phyloP scores from a whole-genome alignment of 2,113 vertebrate genomes.

The Alethe castanea region DNA sequence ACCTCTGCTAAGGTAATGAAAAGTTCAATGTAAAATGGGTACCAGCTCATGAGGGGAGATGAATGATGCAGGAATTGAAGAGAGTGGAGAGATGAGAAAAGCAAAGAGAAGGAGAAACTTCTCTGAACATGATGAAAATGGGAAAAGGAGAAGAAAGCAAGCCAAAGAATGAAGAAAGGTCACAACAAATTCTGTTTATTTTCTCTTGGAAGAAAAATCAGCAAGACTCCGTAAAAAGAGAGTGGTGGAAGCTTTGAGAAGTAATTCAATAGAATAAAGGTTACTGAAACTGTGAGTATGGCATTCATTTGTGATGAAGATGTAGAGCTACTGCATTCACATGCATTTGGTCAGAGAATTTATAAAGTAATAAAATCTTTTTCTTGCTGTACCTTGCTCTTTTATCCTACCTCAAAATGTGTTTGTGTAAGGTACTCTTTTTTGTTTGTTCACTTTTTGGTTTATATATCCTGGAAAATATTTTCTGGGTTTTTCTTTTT shows the following conservation, averaged over 20 bases:
- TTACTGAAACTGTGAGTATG: background rate
- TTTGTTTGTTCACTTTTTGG: background rate
- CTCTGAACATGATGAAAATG: background rate
- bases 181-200: slow-evolving; percentile 29
- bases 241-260: slow-evolving; percentile 28
- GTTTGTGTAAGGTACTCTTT: background rate
- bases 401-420: background rate
- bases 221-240: background rate
- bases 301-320: slow-evolving; percentile 6
- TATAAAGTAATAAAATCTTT: background rate
- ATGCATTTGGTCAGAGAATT: slow-evolving; percentile 26
- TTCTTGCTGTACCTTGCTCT: background rate
- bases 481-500: background rate
- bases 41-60: background rate
- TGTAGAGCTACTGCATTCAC: background rate
- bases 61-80: background rate
- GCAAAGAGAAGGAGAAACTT: background rate
- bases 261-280: slow-evolving; percentile 26
- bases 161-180: background rate
- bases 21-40: background rate
- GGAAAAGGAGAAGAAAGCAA: background rate
- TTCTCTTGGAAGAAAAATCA: background rate
- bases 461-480: background rate
- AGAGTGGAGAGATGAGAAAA: background rate
- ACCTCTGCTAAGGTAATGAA: background rate